These are phyloP conservation scores for Todus mexicanus DNA, from an alignment of 2,797 vertebrate species.

Conservation along the genomic window DNA sequence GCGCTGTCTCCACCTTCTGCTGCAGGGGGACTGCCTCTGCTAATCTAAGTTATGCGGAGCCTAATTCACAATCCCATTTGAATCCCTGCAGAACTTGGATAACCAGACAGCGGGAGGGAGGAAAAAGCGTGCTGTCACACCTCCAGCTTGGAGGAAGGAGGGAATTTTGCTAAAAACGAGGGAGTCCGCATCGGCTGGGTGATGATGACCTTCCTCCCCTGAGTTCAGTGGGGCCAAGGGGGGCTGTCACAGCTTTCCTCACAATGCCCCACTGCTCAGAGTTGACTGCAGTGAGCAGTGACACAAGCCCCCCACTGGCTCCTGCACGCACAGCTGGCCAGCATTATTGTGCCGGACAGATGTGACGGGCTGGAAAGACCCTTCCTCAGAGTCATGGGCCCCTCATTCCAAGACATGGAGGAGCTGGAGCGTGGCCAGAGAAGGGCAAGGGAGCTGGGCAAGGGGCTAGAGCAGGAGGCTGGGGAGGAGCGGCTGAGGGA, in stretches of 20 bases:
- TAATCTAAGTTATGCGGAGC: neutral
- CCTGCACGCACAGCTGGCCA: neutral
- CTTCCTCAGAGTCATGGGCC: neutral
- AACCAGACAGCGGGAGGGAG: neutral
- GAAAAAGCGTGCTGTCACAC: neutral
- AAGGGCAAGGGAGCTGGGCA: neutral
- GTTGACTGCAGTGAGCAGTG: accelerated
- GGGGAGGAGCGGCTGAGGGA: neutral
- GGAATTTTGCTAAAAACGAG: neutral
- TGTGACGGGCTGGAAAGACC: neutral
- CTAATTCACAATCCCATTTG: neutral
- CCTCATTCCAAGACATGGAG: neutral
- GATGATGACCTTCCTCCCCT: neutral
- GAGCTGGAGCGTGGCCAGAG: neutral
- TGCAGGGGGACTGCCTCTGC: neutral
- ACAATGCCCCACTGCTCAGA: neutral
- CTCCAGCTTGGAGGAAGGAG: neutral
- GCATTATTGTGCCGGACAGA: neutral
- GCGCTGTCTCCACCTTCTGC: neutral
- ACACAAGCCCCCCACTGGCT: neutral
- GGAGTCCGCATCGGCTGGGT: accelerated
- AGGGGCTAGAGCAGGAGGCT: neutral
- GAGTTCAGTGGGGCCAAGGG: neutral
- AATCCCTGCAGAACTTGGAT: neutral
- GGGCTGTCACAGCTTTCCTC: neutral